Evolutionary conservation across 2,113 vertebrate species (phyloP).

Genomic region (Gnathonemus echidnorhynchus): DNA sequence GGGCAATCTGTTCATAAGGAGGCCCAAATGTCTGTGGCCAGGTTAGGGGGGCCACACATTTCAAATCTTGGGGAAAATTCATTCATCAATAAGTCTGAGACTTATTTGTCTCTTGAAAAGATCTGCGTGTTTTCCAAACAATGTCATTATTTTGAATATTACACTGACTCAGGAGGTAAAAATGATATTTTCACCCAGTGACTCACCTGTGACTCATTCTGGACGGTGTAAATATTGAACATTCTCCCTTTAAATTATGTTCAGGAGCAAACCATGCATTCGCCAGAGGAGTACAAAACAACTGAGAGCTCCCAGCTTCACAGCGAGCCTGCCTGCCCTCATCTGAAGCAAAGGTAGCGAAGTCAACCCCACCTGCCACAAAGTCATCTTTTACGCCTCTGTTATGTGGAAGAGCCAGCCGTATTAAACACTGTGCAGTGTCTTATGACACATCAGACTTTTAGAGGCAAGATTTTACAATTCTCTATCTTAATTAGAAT

Average conservation of each 20-base stretch:
- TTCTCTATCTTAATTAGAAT: background rate
- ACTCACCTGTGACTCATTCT: conserved; percentile 11
- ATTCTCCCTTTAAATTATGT: background rate
- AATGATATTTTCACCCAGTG: background rate
- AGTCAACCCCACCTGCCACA: background rate
- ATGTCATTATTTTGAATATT: conserved; percentile 1
- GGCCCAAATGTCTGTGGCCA: background rate
- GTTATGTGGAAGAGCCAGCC: background rate
- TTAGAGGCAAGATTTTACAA: background rate
- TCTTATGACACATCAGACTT: background rate
- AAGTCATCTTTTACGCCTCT: background rate
- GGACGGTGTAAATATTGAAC: background rate
- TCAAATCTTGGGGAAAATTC: background rate
- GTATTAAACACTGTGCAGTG: background rate
- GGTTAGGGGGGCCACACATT: background rate
- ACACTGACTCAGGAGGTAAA: conserved; percentile 1
- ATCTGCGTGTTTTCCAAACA: background rate
- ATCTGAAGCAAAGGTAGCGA: background rate
- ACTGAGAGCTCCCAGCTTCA: background rate
- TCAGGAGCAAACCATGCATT: background rate
- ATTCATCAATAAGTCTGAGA: background rate
- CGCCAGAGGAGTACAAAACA: background rate
- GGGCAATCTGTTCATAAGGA: background rate
- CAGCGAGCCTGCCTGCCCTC: background rate
- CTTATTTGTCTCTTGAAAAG: background rate